A percentile compares a stretch with the other conserved stretches of the same genome.
phyloP scores from a whole-genome alignment of 2,797 vertebrate species.

The Halcyon chelicuti region DNA sequence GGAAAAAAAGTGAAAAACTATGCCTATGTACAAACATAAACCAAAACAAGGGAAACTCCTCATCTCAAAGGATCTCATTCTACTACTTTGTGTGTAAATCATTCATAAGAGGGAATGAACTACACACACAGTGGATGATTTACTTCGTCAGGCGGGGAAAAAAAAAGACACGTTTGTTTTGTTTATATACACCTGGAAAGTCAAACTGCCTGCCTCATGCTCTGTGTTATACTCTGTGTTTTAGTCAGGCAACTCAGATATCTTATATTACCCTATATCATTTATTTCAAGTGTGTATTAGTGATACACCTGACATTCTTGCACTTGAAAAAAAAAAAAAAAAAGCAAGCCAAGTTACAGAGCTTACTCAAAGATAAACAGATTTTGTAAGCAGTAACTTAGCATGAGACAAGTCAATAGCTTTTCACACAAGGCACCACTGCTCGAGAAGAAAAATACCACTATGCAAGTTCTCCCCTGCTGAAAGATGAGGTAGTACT shows the following conservation, averaged over 20 bases:
- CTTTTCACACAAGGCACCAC: neutral
- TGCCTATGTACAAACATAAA: neutral
- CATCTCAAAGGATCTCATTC: neutral
- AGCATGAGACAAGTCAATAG: fast-evolving
- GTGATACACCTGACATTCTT: neutral
- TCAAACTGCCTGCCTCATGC: neutral
- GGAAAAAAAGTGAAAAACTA: fast-evolving
- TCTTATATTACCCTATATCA: fast-evolving
- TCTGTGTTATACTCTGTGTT: fast-evolving
- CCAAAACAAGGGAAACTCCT: neutral
- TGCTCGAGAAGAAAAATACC: no score
- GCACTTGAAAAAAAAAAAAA: no score
- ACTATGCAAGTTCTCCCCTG: fast-evolving
- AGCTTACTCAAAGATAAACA: neutral
- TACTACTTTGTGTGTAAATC: neutral
- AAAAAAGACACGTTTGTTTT: neutral
- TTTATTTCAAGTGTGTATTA: fast-evolving
- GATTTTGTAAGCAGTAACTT: neutral
- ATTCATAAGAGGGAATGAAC: neutral
- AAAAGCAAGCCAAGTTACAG: neutral
- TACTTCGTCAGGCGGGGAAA: fast-evolving
- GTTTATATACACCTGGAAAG: neutral
- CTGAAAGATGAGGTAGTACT: fast-evolving
- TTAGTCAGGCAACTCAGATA: neutral
- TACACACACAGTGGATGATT: neutral